Evolutionary conservation across 2,797 vertebrate genomes (phyloP).

Genomic region (Brachyrhaphis roseni): DNA sequence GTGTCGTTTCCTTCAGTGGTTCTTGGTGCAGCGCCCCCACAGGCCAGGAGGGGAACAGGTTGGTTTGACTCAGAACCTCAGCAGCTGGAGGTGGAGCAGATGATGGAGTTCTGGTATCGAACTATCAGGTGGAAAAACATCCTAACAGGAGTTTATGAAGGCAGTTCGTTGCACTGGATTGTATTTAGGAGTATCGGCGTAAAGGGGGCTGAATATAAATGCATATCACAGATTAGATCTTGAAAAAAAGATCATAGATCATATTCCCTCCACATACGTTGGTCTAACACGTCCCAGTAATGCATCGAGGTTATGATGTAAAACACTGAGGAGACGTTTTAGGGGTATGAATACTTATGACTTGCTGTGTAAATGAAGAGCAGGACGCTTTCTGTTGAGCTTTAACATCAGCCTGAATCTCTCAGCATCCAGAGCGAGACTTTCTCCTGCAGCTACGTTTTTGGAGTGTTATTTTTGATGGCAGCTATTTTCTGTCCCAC

Average conservation of each 20-base stretch:
- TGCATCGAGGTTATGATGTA: not conserved
- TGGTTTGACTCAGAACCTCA: no score
- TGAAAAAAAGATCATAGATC: not conserved
- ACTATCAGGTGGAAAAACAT: no score
- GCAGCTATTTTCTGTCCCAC: constrained; percentile 26
- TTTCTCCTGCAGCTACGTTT: constrained; percentile 22
- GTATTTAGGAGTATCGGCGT: no score
- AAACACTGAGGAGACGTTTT: not conserved
- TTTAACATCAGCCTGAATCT: not conserved
- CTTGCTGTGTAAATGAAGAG: not conserved
- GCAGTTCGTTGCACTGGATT: no score
- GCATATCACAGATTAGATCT: no score
- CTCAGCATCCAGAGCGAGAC: not conserved
- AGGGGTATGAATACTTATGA: not conserved
- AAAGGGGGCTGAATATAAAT: no score
- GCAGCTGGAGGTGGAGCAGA: no score
- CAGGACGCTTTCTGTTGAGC: not conserved
- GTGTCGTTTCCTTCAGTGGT: no score
- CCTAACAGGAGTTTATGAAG: no score
- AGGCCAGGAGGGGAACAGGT: no score
- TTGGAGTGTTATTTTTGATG: constrained; percentile 15
- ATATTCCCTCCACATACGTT: not conserved
- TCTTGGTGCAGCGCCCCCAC: no score
- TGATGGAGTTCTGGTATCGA: no score
- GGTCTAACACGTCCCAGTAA: not conserved